Base-by-base conservation (phyloP, 1,140 invertebrate genomes). In the Gryon sp. region DNA sequence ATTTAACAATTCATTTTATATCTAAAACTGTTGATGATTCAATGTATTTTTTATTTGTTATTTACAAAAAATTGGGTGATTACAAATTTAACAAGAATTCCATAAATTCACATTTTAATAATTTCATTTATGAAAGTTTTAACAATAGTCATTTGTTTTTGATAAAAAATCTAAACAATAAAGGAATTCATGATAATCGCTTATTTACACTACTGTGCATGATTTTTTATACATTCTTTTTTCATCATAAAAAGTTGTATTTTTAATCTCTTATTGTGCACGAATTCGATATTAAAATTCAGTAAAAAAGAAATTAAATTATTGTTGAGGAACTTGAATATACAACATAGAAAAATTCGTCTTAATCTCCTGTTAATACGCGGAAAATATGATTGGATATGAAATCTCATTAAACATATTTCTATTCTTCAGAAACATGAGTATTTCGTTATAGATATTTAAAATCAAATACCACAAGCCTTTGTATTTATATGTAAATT, bases 11-110 rank as follows among this genome's bases (percentile, higher is more conserved):
- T 12, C 43, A 70, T 65, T 41, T 20, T 69, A 28, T 28, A 53
- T 62, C 32, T 83, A 84, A n/a, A 50, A 63, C 75, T 78, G 82
- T 63, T 79, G 70, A 80, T 78, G 62, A 70, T 79, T 82, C 38
- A 80, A 85, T 82, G 80, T 78, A 78, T 80, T 84, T n/a, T n/a
- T n/a, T n/a, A n/a, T n/a, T 82, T 75, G 66, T 81, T 83, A 84
- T 85, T 59, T 86, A 86, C 85, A 87, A 73, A 68, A 76, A 36
- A 60, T 81, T 59, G 43, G 50, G 76, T n/a, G n/a, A n/a, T n/a
- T n/a, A 81, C 75, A 82, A 84, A 82, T 77, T 74, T 84, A 86
- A 87, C 83, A 83, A 82, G 82, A 68, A 65, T 52, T 70, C 78
- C 77, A 60, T 75, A 76, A 82, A 80, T 84, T 85, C 60, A 77